These are phyloP conservation scores for Trididemnum nubilum DNA, from an alignment of 23 tunicate species.

Conservation along the genomic window DNA sequence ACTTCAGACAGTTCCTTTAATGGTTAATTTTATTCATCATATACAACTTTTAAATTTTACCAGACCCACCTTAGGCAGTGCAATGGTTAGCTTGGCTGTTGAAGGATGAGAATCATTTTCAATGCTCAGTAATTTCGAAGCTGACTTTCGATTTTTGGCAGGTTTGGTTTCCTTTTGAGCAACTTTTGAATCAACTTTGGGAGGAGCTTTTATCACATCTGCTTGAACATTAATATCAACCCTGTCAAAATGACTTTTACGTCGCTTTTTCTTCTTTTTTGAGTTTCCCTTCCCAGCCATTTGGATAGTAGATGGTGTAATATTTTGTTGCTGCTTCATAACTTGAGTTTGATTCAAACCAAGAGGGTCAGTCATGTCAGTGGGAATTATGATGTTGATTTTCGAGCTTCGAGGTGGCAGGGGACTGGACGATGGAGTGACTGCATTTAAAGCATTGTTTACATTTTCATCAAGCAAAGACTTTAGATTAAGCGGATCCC, in stretches of 20 bases:
- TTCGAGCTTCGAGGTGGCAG: constrained; percentile 84
- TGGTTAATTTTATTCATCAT: too few species aligned
- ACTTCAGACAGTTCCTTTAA: too few species aligned
- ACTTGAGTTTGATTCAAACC: constrained; percentile 47
- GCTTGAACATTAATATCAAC: not conserved
- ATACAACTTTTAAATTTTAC: too few species aligned
- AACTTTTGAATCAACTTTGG: not conserved
- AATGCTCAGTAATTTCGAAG: constrained; percentile 5
- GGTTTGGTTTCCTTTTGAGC: constrained; percentile 31
- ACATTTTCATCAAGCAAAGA: constrained; percentile 87
- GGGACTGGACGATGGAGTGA: constrained; percentile 85
- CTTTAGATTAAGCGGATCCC: constrained; percentile 80
- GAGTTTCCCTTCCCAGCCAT: not conserved
- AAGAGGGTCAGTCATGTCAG: constrained; percentile 85
- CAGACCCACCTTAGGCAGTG: constrained; percentile 15
- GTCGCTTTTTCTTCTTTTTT: constrained; percentile 42
- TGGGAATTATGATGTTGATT: constrained; percentile 72
- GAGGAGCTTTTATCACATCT: not conserved
- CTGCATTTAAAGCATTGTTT: constrained; percentile 75
- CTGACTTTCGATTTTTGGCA: not conserved
- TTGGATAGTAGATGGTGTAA: not conserved
- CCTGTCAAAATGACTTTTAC: constrained; percentile 50
- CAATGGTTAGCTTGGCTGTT: not conserved
- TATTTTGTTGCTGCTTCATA: not conserved
- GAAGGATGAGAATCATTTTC: not conserved